Conservation (phyloP, 1,140 invertebrate species). For the Psilanteris sp. region DNA sequence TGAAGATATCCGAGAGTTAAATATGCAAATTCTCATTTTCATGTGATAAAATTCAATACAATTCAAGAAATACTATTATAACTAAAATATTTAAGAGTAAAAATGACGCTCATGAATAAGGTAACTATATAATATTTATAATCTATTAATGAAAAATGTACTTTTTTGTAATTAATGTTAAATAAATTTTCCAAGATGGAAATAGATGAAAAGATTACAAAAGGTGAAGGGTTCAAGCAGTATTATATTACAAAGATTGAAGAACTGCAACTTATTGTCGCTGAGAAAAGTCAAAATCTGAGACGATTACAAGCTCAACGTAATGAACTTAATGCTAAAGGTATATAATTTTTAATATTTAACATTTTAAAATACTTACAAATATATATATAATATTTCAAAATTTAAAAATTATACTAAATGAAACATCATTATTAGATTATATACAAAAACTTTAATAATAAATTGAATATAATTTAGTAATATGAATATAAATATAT, state of each 20-base stretch:
- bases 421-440: no score
- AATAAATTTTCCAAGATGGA: conserved; percentile 88
- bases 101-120: conserved; percentile 76
- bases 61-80: conserved; percentile 6
- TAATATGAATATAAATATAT: no score
- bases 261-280: conserved; percentile 95
- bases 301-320: conserved; percentile 98
- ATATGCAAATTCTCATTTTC: no score
- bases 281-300: conserved; percentile 98
- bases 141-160: conserved; percentile 5
- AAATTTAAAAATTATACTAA: no score
- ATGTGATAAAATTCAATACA: no score
- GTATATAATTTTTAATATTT: no score
- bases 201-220: conserved; percentile 85
- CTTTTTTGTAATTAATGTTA: conserved; percentile 14
- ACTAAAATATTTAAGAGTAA: conserved; percentile 35
- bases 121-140: conserved; percentile 56
- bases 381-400: no score
- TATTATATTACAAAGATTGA: conserved; percentile 99
- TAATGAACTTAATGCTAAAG: conserved; percentile 99
- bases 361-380: no score
- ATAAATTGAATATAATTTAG: no score
- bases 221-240: conserved; percentile 93
- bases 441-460: no score
- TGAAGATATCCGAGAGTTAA: no score